Conservation (phyloP, 1,140 invertebrate species). For the Laupala kohalensis region DNA sequence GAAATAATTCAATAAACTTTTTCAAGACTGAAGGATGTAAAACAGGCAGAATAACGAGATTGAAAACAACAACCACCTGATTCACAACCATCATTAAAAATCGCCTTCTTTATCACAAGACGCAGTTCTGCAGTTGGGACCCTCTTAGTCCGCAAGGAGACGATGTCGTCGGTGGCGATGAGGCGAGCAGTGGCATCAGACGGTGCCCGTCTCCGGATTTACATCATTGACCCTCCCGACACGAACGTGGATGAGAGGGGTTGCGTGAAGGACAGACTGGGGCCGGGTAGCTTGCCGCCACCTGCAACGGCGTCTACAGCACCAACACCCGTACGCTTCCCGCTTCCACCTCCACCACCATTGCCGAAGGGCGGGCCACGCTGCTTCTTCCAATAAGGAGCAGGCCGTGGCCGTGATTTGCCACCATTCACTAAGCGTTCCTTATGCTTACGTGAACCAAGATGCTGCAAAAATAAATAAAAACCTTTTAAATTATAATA, state of each 20-base stretch:
- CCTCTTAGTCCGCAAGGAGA: too few relatives aligned
- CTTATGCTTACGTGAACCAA: slow-evolving; percentile 10
- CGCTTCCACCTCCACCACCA: neutral
- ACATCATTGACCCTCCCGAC: slow-evolving; percentile 6
- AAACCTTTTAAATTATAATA: too few relatives aligned
- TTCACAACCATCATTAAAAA: too few relatives aligned
- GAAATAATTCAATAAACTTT: too few relatives aligned
- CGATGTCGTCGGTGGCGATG: too few relatives aligned
- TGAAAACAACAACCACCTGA: too few relatives aligned
- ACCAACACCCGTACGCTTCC: neutral
- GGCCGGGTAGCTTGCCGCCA: slow-evolving; percentile 2
- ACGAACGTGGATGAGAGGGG: slow-evolving; percentile 10
- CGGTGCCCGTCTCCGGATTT: neutral
- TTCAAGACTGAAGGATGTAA: too few relatives aligned
- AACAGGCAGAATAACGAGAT: too few relatives aligned
- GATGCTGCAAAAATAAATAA: slow-evolving; percentile 7
- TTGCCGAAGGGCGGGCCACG: neutral
- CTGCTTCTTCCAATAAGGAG: slow-evolving; percentile 7
- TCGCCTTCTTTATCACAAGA: too few relatives aligned
- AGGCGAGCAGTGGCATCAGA: too few relatives aligned
- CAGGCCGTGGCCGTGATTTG: neutral
- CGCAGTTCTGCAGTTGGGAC: too few relatives aligned
- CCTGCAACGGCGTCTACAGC: neutral
- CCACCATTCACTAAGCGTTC: slow-evolving; percentile 7
- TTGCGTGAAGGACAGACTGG: slow-evolving; percentile 3